Percentiles rank a stretch among this genome's conserved stretches.
Evolutionary conservation across 2,797 vertebrate species (phyloP).

Genomic region (Scolopax rusticola): DNA sequence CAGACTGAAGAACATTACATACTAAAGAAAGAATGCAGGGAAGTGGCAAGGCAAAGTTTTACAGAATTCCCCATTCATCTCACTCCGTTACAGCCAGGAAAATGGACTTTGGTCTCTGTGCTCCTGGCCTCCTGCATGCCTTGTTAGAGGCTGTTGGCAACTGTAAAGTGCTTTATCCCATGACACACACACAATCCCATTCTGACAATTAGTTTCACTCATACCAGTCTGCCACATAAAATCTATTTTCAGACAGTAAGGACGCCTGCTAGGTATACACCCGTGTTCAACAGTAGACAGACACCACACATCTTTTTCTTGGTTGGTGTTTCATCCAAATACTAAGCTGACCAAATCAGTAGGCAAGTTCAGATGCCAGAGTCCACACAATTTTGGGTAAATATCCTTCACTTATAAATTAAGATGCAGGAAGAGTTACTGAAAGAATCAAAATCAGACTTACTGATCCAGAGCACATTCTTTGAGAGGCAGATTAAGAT

Average conservation of each 20-base stretch:
- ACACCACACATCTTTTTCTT: not conserved
- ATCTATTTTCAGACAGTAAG: not conserved
- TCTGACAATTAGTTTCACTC: not conserved
- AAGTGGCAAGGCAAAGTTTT: not conserved
- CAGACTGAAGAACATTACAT: not conserved
- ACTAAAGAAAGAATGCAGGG: not conserved
- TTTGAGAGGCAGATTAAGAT: not conserved
- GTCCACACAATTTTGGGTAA: not conserved
- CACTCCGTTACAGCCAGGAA: not conserved
- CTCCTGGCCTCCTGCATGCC: not conserved
- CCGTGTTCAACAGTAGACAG: not conserved
- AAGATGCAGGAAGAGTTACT: not conserved
- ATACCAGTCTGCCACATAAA: not conserved
- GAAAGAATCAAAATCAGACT: not conserved
- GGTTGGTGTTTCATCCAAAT: not conserved
- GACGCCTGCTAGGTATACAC: not conserved
- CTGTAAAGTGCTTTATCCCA: not conserved
- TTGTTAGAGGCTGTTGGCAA: not conserved
- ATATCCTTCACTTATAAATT: not conserved
- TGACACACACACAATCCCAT: not conserved
- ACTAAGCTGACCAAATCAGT: not conserved
- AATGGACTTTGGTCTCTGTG: fast-evolving
- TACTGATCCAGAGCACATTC: not conserved
- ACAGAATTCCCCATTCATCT: fast-evolving
- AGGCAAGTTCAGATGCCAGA: not conserved